phyloP scores from a whole-genome alignment of 2,888 invertebrate genomes.

The Linnaemya tessellans region DNA sequence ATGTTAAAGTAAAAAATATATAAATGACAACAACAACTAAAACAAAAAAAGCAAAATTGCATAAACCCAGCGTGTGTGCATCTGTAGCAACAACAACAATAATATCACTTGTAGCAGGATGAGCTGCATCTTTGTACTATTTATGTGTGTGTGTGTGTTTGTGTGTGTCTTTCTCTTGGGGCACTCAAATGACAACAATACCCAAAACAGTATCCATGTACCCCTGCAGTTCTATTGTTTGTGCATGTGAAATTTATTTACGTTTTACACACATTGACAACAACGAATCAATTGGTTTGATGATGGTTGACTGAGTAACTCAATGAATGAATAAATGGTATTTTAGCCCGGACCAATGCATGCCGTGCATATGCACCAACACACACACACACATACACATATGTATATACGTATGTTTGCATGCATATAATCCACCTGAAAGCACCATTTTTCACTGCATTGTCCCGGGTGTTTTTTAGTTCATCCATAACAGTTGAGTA shows the following conservation, averaged over 20 bases:
- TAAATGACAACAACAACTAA: neutral
- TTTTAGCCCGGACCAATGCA: constrained; percentile 17
- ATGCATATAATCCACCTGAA: neutral
- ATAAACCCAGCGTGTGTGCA: constrained; percentile 20
- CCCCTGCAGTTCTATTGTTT: constrained; percentile 68
- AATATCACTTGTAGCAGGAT: constrained; percentile 11
- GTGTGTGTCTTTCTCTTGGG: constrained; percentile 49
- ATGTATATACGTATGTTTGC: neutral
- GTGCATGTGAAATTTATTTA: constrained; percentile 67
- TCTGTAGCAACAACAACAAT: constrained; percentile 26
- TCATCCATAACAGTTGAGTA: constrained; percentile 37
- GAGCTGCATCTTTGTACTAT: constrained; percentile 1
- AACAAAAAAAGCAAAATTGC: neutral
- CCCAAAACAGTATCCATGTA: constrained; percentile 59
- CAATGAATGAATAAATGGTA: constrained; percentile 44
- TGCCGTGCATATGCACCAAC: neutral
- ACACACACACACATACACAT: no score
- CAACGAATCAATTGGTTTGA: constrained; percentile 67
- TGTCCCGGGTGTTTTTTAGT: constrained; percentile 30
- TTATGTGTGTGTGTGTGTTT: constrained; percentile 24
- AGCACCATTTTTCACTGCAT: constrained; percentile 17
- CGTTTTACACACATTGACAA: constrained; percentile 56
- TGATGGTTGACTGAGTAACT: constrained; percentile 60
- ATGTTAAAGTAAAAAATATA: constrained; percentile 2
- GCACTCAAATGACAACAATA: constrained; percentile 63